Conservation (phyloP, 2,888 invertebrate species). For the Epirrhoe alternata region DNA sequence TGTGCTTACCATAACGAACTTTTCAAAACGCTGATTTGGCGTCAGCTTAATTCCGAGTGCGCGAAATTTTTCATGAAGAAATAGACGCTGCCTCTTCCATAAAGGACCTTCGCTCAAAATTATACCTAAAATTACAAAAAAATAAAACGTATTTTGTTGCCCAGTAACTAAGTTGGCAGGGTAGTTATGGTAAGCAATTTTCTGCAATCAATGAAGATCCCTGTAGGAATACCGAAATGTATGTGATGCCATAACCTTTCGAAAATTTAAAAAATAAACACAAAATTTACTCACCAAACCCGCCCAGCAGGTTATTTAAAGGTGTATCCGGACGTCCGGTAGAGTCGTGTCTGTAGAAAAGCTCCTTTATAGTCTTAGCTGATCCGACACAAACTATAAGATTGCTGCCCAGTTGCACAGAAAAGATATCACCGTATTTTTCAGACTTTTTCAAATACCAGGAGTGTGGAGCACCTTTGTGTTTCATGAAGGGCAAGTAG, state of each 20-base stretch:
- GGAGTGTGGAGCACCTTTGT: slow-evolving; percentile 86
- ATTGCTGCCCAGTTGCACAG: slow-evolving; percentile 89
- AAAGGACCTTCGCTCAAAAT: slow-evolving; percentile 87
- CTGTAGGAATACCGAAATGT: no score
- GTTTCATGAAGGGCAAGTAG: slow-evolving; percentile 89
- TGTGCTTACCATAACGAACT: slow-evolving; percentile 88
- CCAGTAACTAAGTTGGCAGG: no score
- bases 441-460: slow-evolving; percentile 90
- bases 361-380: slow-evolving; percentile 90
- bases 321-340: slow-evolving; percentile 92
- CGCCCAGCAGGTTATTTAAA: slow-evolving; percentile 91
- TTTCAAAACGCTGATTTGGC: slow-evolving; percentile 89
- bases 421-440: slow-evolving; percentile 90
- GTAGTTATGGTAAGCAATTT: no score
- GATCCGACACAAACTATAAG: slow-evolving; percentile 92
- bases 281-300: slow-evolving; percentile 88
- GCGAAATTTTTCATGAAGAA: slow-evolving; percentile 91
- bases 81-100: slow-evolving; percentile 93
- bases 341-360: slow-evolving; percentile 91
- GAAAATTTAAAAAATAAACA: slow-evolving; percentile 15
- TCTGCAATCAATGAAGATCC: no score
- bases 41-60: slow-evolving; percentile 92
- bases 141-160: no score
- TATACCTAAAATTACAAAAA: slow-evolving; percentile 49
- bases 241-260: slow-evolving; percentile 2